Evolutionary conservation across 92 coral and sea anemone species (phyloP).

Genomic region (Palythoa grandiflora): DNA sequence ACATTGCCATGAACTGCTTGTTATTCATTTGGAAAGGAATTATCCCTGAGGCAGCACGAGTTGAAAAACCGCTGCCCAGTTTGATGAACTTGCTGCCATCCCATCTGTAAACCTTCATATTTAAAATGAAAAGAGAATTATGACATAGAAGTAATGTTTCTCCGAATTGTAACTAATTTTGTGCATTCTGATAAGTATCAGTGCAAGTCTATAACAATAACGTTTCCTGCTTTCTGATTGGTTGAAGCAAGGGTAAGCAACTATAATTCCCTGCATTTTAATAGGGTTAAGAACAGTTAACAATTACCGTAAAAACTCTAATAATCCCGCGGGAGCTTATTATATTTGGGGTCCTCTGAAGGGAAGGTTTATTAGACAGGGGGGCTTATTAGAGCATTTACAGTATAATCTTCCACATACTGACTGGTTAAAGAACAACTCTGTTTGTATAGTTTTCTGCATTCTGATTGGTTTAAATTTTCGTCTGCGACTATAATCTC

Average conservation of each 20-base stretch:
- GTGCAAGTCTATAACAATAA: too few species aligned
- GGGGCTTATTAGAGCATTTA: too few species aligned
- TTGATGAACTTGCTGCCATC: slow-evolving; percentile 61
- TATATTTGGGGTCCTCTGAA: too few species aligned
- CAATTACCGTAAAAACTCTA: too few species aligned
- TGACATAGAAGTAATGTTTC: background rate
- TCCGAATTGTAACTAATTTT: background rate
- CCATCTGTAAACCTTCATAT: slow-evolving; percentile 81
- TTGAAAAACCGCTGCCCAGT: slow-evolving; percentile 59
- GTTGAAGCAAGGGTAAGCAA: background rate
- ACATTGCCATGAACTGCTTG: slow-evolving; percentile 75
- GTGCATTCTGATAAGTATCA: background rate
- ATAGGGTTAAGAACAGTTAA: background rate
- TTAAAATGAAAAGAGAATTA: background rate
- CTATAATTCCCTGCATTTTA: background rate
- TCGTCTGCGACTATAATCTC: too few species aligned
- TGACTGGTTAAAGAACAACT: background rate
- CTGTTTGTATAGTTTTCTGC: background rate
- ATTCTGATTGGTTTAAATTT: background rate
- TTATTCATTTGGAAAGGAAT: slow-evolving; percentile 75
- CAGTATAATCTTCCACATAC: too few species aligned
- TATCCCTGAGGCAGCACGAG: slow-evolving; percentile 93
- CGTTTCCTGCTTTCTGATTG: background rate
- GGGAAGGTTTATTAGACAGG: too few species aligned
- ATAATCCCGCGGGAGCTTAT: too few species aligned